Evolutionary conservation across 2,888 invertebrate genomes (phyloP).

Genomic region (Auanema freiburgensis): DNA sequence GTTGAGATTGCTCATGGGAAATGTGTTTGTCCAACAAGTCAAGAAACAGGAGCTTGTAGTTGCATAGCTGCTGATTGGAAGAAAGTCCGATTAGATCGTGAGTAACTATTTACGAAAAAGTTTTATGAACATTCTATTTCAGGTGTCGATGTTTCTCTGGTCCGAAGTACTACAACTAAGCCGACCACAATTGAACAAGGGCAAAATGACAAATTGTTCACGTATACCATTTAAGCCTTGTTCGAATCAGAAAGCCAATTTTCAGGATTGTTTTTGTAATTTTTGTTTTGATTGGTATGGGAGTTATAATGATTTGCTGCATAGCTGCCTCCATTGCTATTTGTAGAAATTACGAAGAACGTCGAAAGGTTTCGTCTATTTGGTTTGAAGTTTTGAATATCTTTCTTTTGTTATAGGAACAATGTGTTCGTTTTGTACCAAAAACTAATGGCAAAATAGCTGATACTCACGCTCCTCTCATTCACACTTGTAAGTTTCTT

Average conservation of each 20-base stretch:
- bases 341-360: slow-evolving; percentile 20
- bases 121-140: neutral
- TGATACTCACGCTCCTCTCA: slow-evolving; percentile 2
- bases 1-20: slow-evolving; percentile 55
- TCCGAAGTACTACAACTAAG: neutral
- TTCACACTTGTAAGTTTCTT: slow-evolving; percentile 9
- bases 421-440: slow-evolving; percentile 1
- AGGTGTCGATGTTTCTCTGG: neutral
- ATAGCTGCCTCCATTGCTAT: slow-evolving; percentile 9
- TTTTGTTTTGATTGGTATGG: slow-evolving; percentile 5
- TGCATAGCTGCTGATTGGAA: slow-evolving; percentile 62
- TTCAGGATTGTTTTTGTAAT: neutral
- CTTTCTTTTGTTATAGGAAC: neutral
- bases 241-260: no score
- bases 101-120: slow-evolving; percentile 4
- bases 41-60: slow-evolving; percentile 52
- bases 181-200: neutral
- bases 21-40: slow-evolving; percentile 57
- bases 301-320: slow-evolving; percentile 14
- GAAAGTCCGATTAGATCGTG: slow-evolving; percentile 43
- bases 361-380: slow-evolving; percentile 14
- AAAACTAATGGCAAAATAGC: neutral
- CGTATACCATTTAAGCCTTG: neutral
- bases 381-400: neutral
- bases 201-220: neutral